Conservation (phyloP, 2,797 vertebrate species). For the Malurus splendens region DNA sequence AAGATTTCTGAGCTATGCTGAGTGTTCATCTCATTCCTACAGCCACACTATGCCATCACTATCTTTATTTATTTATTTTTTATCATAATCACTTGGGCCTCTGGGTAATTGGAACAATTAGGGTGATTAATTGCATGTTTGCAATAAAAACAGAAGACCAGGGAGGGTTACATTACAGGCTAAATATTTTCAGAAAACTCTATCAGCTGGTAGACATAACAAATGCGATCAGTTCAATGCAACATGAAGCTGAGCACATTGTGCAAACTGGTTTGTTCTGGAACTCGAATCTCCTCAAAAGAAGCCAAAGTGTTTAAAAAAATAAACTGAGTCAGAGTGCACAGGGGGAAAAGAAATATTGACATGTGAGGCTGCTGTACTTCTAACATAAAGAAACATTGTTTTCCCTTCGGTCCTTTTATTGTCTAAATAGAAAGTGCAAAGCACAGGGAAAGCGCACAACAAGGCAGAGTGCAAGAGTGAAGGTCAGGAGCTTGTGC, state of each 20-base stretch:
- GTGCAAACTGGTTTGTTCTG: conserved; percentile 50
- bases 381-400: conserved; percentile 19
- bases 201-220: conserved; percentile 68
- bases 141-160: conserved; percentile 83
- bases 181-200: conserved; percentile 78
- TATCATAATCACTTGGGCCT: conserved; percentile 37
- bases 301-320: conserved; percentile 54
- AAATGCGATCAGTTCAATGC: conserved; percentile 34
- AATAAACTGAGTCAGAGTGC: conserved; percentile 38
- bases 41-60: not conserved
- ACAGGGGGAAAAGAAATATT: conserved; percentile 38
- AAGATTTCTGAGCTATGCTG: not conserved
- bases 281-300: conserved; percentile 39
- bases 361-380: conserved; percentile 18
- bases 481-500: not conserved
- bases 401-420: conserved; percentile 33
- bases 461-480: not conserved
- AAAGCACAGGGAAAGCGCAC: not conserved
- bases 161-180: conserved; percentile 79
- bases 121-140: conserved; percentile 85
- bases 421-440: conserved; percentile 41
- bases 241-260: conserved; percentile 6
- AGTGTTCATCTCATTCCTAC: not conserved
- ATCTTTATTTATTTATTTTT: not conserved
- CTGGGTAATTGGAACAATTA: conserved; percentile 83